These are phyloP conservation scores for Cavia aperea DNA, from an alignment of 2,113 vertebrate genomes.

Conservation along the genomic window DNA sequence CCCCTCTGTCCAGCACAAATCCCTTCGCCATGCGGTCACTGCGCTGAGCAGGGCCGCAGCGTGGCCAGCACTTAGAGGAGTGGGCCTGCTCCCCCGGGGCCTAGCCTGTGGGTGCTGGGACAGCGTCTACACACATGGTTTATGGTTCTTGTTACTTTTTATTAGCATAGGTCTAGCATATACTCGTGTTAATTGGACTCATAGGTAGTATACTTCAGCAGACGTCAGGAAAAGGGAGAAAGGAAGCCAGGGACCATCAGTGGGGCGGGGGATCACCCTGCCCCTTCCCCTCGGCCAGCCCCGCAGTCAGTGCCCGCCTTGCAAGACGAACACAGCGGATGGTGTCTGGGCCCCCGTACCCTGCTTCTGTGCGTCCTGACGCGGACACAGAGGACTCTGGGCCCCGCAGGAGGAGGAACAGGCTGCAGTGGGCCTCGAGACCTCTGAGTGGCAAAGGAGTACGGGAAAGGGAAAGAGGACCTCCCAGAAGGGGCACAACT, in stretches of 20 bases:
- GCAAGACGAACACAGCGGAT: neutral
- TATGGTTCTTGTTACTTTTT: conserved; percentile 54
- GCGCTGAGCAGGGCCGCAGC: conserved; percentile 43
- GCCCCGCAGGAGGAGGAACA: neutral
- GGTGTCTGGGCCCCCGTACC: neutral
- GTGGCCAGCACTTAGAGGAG: conserved; percentile 57
- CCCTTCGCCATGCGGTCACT: conserved; percentile 39
- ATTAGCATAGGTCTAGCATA: conserved; percentile 78
- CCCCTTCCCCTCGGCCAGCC: neutral
- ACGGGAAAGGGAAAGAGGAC: neutral
- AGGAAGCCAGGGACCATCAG: conserved; percentile 38
- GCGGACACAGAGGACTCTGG: conserved; percentile 53
- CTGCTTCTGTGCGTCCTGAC: conserved; percentile 53
- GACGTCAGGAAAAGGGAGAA: conserved; percentile 40
- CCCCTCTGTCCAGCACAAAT: conserved; percentile 54
- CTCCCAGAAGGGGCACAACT: conserved; percentile 72
- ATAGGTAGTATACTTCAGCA: conserved; percentile 74
- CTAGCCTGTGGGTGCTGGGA: conserved; percentile 69
- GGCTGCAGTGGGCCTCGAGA: conserved; percentile 22
- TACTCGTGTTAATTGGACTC: conserved; percentile 74
- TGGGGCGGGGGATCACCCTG: conserved; percentile 32
- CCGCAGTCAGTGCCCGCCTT: neutral
- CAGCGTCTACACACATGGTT: conserved; percentile 63
- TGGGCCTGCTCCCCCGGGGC: conserved; percentile 62
- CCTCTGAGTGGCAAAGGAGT: neutral